These are phyloP conservation scores for Disparrhopalites patrizii DNA, from an alignment of 2,888 invertebrate species.

Conservation along the genomic window DNA sequence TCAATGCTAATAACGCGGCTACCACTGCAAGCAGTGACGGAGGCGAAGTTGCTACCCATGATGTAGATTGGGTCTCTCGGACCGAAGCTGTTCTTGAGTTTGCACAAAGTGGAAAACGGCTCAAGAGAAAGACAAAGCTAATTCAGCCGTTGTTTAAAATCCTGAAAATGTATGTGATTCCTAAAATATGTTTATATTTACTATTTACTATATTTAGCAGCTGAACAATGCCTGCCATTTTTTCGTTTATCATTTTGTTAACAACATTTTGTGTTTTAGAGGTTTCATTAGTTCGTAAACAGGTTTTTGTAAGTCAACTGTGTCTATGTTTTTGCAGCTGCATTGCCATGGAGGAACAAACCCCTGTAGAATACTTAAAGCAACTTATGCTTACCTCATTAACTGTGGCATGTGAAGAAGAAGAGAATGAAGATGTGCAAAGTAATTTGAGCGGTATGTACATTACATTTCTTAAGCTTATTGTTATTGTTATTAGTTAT, in stretches of 20 bases:
- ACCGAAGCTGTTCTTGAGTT: constrained; percentile 77
- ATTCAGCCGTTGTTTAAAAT: constrained; percentile 74
- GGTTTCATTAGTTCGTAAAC: not conserved
- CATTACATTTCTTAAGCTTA: not conserved
- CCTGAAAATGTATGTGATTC: constrained; percentile 59
- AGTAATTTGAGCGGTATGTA: constrained; percentile 53
- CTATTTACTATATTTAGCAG: constrained; percentile 9
- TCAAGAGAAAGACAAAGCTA: constrained; percentile 63
- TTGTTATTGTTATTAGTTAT: not conserved
- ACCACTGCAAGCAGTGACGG: constrained; percentile 49
- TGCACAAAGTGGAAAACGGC: constrained; percentile 77
- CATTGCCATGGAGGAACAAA: constrained; percentile 73
- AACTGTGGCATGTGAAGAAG: constrained; percentile 63
- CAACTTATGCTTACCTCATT: constrained; percentile 77
- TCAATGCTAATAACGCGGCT: not conserved
- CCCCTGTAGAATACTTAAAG: constrained; percentile 79
- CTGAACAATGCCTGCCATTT: no score
- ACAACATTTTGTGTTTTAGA: not conserved
- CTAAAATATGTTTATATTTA: not conserved
- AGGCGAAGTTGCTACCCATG: constrained; percentile 63
- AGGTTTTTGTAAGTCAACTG: not conserved
- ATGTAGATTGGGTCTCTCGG: constrained; percentile 66
- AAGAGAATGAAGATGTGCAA: constrained; percentile 54
- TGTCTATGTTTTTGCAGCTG: constrained; percentile 54
- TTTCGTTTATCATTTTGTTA: not conserved